phyloP scores from a whole-genome alignment of 2,888 invertebrate genomes.

The Orthosia gothica region DNA sequence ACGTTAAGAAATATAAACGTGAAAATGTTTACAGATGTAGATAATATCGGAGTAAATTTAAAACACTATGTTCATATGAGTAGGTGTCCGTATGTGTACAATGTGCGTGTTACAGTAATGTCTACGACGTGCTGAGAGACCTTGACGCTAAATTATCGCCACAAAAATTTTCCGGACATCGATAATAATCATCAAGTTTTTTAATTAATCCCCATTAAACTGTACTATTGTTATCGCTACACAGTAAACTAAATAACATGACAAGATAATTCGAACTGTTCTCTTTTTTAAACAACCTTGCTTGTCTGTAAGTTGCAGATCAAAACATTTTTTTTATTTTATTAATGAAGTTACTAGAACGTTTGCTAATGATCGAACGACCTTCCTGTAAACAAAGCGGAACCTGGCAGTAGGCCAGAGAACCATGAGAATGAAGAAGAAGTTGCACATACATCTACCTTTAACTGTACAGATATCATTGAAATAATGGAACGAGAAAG shows the following conservation, averaged over 20 bases:
- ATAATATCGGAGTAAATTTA: slow-evolving; percentile 62
- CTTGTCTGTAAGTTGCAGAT: slow-evolving; percentile 7
- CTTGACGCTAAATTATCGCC: slow-evolving; percentile 61
- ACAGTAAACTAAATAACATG: slow-evolving; percentile 10
- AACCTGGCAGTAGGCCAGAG: slow-evolving; percentile 50
- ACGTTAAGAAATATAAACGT: slow-evolving; percentile 57
- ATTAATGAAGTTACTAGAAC: slow-evolving; percentile 34
- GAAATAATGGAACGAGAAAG: slow-evolving; percentile 15
- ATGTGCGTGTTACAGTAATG: slow-evolving; percentile 37
- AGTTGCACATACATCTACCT: slow-evolving; percentile 9
- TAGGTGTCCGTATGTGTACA: slow-evolving; percentile 22
- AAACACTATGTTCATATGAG: slow-evolving; percentile 21
- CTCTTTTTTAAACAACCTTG: slow-evolving; percentile 26
- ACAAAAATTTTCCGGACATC: slow-evolving; percentile 50
- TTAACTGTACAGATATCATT: slow-evolving; percentile 10
- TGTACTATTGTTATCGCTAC: slow-evolving; percentile 28
- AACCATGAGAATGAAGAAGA: slow-evolving; percentile 32
- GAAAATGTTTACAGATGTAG: slow-evolving; percentile 65
- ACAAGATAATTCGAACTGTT: slow-evolving; percentile 31
- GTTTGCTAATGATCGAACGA: slow-evolving; percentile 35
- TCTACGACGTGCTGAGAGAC: slow-evolving; percentile 33
- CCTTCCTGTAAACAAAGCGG: slow-evolving; percentile 42
- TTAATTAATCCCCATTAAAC: slow-evolving; percentile 40
- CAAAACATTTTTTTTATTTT: slow-evolving; percentile 10
- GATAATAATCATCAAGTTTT: slow-evolving; percentile 48